A percentile compares a stretch with the other conserved stretches of the same genome.
phyloP scores from a whole-genome alignment of 2,888 invertebrate genomes.

The Drosophila formosana region DNA sequence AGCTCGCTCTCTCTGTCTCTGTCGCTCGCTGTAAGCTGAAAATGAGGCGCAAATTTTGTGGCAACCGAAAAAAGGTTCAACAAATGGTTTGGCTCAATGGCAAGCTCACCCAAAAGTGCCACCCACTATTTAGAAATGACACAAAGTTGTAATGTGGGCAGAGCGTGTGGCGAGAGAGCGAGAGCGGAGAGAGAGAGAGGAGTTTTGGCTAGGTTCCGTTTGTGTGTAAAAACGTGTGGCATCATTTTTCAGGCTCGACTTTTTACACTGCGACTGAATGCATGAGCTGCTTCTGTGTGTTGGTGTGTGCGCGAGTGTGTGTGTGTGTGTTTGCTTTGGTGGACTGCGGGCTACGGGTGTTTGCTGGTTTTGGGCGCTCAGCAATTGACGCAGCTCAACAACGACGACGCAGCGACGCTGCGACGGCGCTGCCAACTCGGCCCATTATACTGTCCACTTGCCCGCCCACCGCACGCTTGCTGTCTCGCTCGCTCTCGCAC shows the following conservation, averaged over 20 bases:
- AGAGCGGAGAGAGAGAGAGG: neutral
- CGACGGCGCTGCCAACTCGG: constrained; percentile 16
- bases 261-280: constrained; percentile 6
- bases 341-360: constrained; percentile 27
- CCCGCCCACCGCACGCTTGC: neutral
- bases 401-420: neutral
- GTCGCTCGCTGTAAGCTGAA: constrained; percentile 49
- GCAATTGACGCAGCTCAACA: constrained; percentile 48
- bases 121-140: constrained; percentile 79
- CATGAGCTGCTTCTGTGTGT: constrained; percentile 24
- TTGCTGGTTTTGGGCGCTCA: constrained; percentile 72
- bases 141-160: constrained; percentile 49
- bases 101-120: constrained; percentile 34
- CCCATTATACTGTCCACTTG: constrained; percentile 39
- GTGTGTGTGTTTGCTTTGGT: constrained; percentile 1
- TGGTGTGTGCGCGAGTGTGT: constrained; percentile 3
- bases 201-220: constrained; percentile 4
- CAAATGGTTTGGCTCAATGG: constrained; percentile 76
- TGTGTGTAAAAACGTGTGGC: constrained; percentile 51
- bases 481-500: constrained; percentile 47
- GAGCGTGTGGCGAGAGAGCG: neutral
- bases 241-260: constrained; percentile 68
- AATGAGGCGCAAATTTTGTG: constrained; percentile 82
- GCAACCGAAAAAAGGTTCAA: constrained; percentile 79
- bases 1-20: neutral